phyloP scores from a whole-genome alignment of 2,888 invertebrate species.

The Temnothorax rugatulus region DNA sequence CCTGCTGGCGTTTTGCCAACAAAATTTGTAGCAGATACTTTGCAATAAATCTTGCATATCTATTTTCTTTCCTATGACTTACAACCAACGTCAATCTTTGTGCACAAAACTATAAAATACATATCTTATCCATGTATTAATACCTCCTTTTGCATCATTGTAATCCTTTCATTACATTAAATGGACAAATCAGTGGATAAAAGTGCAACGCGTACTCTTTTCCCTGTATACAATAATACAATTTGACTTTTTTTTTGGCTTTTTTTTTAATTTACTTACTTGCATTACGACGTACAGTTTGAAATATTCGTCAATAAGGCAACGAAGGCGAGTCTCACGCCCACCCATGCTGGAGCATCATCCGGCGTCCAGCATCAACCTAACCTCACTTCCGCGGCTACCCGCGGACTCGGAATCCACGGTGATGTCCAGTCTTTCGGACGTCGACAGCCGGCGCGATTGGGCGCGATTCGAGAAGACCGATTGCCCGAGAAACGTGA shows the following conservation, averaged over 20 bases:
- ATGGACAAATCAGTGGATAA: background rate
- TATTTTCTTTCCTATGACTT: background rate
- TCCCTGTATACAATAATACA: background rate
- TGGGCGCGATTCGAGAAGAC: background rate
- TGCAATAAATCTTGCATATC: background rate
- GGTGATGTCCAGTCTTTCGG: background rate
- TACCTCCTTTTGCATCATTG: background rate
- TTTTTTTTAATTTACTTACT: too few relatives aligned
- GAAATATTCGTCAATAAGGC: too few relatives aligned
- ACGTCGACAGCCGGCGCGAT: background rate
- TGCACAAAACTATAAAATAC: background rate
- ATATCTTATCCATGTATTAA: background rate
- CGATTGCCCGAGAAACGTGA: background rate
- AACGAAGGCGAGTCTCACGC: too few relatives aligned
- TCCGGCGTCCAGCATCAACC: slow-evolving; percentile 46
- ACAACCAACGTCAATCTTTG: background rate
- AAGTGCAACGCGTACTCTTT: background rate
- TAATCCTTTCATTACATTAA: background rate
- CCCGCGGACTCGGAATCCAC: background rate
- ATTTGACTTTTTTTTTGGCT: too few relatives aligned
- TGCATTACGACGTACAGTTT: too few relatives aligned
- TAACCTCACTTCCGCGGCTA: slow-evolving; percentile 66
- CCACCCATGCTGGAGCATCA: background rate
- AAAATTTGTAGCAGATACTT: background rate
- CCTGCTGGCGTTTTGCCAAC: background rate